These are phyloP conservation scores for Eristalis arbustorum DNA, from an alignment of 2,888 invertebrate species.

Conservation along the genomic window DNA sequence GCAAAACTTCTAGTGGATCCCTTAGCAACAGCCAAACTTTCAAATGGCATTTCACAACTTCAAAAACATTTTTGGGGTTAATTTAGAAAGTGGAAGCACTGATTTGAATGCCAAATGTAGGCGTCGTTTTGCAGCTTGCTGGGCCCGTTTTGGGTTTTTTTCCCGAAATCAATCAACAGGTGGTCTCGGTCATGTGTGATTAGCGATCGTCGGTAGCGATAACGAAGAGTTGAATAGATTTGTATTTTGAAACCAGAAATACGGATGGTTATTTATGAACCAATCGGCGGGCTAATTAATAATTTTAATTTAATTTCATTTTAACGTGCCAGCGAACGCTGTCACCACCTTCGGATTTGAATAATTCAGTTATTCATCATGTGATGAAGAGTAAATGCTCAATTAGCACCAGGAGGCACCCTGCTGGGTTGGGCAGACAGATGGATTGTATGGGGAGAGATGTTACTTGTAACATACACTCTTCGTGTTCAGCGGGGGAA, in stretches of 20 bases:
- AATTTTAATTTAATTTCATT: conserved; percentile 21
- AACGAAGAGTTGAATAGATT: neutral
- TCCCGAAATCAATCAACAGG: conserved; percentile 7
- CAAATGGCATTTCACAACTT: conserved; percentile 10
- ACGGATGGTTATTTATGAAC: neutral
- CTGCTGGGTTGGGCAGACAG: neutral
- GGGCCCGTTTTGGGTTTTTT: too few relatives aligned
- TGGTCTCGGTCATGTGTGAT: conserved; percentile 7
- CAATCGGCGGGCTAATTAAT: conserved; percentile 23
- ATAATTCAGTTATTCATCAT: conserved; percentile 32
- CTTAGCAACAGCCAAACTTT: conserved; percentile 15
- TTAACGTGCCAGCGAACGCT: neutral
- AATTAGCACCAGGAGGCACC: conserved; percentile 15
- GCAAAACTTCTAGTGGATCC: neutral
- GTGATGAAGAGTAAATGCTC: conserved; percentile 12
- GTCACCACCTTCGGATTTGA: conserved; percentile 11
- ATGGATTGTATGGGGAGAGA: neutral
- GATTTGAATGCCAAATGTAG: conserved; percentile 1
- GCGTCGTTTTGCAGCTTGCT: neutral
- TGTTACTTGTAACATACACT: neutral
- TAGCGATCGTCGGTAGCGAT: conserved; percentile 4
- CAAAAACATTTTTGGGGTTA: conserved; percentile 1
- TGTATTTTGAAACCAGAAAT: neutral
- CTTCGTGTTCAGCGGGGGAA: neutral
- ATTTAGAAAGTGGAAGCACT: neutral